Evolutionary conservation across 2,113 vertebrate genomes (phyloP).

Genomic region (Dolichotis patagonum): DNA sequence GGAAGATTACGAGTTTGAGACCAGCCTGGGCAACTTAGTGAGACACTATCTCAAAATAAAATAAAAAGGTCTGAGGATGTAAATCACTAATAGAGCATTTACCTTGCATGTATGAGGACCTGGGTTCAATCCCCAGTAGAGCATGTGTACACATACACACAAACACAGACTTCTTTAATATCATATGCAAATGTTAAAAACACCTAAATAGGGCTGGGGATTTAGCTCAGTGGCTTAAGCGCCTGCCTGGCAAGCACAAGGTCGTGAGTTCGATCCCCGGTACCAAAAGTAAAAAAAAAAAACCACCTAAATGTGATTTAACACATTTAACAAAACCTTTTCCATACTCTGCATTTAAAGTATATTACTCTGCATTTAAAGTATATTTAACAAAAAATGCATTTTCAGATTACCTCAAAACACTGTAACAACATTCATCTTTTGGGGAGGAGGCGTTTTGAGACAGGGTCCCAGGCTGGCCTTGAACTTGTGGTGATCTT

Average conservation of each 20-base stretch:
- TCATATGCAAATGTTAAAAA: background rate
- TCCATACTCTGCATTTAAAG: slow-evolving; percentile 9
- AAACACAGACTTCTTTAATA: background rate
- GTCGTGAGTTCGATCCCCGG: too few relatives aligned
- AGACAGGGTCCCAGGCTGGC: background rate
- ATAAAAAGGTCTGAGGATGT: background rate
- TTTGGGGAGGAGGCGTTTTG: background rate
- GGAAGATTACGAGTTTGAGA: background rate
- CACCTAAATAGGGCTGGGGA: too few relatives aligned
- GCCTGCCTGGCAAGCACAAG: too few relatives aligned
- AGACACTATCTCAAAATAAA: background rate
- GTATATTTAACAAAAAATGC: background rate
- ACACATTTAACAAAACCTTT: background rate
- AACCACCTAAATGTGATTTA: background rate
- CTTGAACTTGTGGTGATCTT: background rate
- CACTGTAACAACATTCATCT: background rate
- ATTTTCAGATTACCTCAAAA: slow-evolving; percentile 30
- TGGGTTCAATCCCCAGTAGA: background rate
- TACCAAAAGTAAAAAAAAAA: too few relatives aligned
- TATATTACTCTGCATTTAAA: slow-evolving; percentile 6
- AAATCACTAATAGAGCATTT: too few relatives aligned
- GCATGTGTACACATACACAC: background rate
- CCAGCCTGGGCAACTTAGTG: background rate
- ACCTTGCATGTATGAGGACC: background rate
- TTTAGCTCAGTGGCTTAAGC: too few relatives aligned